A percentile compares a stretch with the other conserved stretches of the same genome.
Conservation (phyloP, 1,140 invertebrate species). For the Mya arenaria region DNA sequence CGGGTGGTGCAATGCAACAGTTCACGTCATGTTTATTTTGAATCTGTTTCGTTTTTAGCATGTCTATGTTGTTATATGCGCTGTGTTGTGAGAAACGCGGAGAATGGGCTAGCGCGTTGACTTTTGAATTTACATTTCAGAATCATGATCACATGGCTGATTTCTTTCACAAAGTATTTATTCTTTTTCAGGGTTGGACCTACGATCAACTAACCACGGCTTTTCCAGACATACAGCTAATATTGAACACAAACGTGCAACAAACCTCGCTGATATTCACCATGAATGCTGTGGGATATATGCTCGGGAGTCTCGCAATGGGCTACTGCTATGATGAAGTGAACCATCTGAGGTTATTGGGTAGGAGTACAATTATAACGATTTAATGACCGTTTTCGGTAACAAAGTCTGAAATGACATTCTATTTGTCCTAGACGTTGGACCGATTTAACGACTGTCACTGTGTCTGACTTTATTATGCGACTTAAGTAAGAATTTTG, state of each 20-base stretch:
- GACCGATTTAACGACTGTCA: no score
- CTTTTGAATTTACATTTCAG: not conserved
- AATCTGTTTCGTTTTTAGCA: not conserved
- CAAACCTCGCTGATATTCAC: slow-evolving; percentile 48
- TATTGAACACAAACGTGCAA: slow-evolving; percentile 40
- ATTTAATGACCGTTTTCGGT: no score
- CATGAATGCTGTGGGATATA: slow-evolving; percentile 43
- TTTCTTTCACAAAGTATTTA: not conserved
- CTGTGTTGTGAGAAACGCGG: not conserved
- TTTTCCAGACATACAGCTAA: slow-evolving; percentile 50
- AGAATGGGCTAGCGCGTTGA: not conserved
- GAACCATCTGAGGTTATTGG: slow-evolving; percentile 4
- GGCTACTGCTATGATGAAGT: slow-evolving; percentile 33
- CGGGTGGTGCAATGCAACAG: no score
- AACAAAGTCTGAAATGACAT: no score
- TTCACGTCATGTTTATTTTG: no score
- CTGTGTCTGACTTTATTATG: no score
- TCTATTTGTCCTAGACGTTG: no score
- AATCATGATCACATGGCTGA: not conserved
- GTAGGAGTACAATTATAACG: no score
- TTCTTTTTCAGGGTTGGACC: slow-evolving; percentile 21
- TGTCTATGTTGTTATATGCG: not conserved
- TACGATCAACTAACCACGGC: slow-evolving; percentile 44
- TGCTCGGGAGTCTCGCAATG: slow-evolving; percentile 21
- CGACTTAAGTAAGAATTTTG: no score